Conservation (phyloP, 37 sponge, comb jelly and placozoan genomes). For the Ephydatia muelleri region DNA sequence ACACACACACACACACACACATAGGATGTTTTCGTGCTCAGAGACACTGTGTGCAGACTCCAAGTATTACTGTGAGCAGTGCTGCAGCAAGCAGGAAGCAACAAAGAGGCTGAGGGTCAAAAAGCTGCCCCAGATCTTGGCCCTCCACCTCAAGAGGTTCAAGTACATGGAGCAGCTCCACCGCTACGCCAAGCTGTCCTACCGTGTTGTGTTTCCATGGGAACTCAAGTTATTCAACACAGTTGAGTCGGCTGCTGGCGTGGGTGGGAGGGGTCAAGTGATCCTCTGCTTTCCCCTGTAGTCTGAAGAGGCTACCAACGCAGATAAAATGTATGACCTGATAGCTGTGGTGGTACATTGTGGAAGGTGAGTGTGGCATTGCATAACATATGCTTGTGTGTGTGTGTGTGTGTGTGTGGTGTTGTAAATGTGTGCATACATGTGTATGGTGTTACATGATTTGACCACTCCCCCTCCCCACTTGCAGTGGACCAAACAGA, state of each 20-base stretch:
- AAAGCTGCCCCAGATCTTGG: conserved; percentile 88
- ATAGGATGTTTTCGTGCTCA: conserved; percentile 77
- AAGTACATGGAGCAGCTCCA: conserved; percentile 89
- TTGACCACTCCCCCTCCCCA: background rate
- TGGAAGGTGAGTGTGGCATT: conserved; percentile 65
- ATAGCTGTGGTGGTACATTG: conserved; percentile 96
- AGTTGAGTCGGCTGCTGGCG: conserved; percentile 37
- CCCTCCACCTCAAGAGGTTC: conserved; percentile 96
- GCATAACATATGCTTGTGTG: background rate
- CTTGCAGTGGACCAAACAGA: conserved; percentile 85
- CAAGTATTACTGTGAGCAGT: conserved; percentile 97
- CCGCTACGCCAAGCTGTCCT: conserved; percentile 87
- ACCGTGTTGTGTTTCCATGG: conserved; percentile 95
- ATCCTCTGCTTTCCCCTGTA: background rate
- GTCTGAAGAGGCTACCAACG: conserved; percentile 77
- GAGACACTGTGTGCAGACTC: conserved; percentile 84
- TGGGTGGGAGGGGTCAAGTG: background rate
- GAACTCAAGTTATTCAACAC: conserved; percentile 95
- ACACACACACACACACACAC: background rate
- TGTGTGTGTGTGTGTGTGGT: conserved; percentile 8
- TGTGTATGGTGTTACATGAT: too few species aligned
- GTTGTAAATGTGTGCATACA: background rate
- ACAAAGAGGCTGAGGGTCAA: conserved; percentile 92
- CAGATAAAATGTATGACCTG: conserved; percentile 90
- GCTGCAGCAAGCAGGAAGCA: conserved; percentile 98